These are phyloP conservation scores for Lepus europaeus DNA, from an alignment of 2,113 vertebrate species.

Conservation along the genomic window DNA sequence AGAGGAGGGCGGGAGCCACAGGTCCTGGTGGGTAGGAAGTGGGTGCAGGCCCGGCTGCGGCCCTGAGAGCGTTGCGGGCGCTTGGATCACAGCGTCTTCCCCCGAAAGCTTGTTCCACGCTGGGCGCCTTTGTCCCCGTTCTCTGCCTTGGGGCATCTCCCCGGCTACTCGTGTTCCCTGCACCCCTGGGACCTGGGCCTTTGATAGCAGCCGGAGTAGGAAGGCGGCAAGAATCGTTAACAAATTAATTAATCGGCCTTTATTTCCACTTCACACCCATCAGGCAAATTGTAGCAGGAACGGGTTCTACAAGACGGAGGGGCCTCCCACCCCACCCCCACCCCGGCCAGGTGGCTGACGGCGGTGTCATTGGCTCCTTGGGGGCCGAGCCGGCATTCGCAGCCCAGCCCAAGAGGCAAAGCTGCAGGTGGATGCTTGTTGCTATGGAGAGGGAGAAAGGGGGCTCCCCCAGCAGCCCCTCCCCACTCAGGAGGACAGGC, in stretches of 20 bases:
- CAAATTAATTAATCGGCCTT: slow-evolving; percentile 65
- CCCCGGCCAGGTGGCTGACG: background rate
- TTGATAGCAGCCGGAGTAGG: background rate
- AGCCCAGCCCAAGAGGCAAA: background rate
- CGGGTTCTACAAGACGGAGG: background rate
- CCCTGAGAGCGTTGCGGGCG: background rate
- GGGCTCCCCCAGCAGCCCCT: rapidly evolving
- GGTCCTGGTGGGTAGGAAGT: too few relatives aligned
- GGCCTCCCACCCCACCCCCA: background rate
- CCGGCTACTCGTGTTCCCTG: slow-evolving; percentile 32
- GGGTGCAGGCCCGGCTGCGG: too few relatives aligned
- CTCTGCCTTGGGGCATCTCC: slow-evolving; percentile 44
- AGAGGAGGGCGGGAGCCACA: rapidly evolving
- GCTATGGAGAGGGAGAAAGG: background rate
- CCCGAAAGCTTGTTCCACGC: background rate
- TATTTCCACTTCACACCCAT: slow-evolving; percentile 65
- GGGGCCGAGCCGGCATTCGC: rapidly evolving
- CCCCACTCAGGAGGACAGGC: too few relatives aligned
- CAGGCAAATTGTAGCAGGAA: background rate
- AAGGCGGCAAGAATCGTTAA: slow-evolving; percentile 38
- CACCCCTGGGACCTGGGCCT: slow-evolving; percentile 36
- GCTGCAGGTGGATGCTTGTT: background rate
- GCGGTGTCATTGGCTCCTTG: rapidly evolving
- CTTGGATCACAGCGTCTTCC: background rate
- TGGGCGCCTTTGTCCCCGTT: background rate